Percentiles rank a stretch among this genome's conserved stretches.
Evolutionary conservation across 2,888 invertebrate genomes (phyloP).

Genomic region (Augiades crinisus): DNA sequence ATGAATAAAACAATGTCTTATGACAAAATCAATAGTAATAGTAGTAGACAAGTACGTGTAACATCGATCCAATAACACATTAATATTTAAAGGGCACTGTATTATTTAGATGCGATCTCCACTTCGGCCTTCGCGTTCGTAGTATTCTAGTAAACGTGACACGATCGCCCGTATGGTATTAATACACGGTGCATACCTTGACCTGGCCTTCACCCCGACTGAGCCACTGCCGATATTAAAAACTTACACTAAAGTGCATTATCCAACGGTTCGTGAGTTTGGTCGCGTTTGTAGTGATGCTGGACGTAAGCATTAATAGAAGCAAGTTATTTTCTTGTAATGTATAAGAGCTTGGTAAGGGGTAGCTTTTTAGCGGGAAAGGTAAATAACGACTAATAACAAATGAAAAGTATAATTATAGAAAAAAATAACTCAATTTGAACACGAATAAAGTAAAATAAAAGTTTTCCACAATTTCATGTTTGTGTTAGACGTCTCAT

Average conservation of each 20-base stretch:
- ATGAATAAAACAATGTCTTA: too few species aligned
- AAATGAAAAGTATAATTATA: too few species aligned
- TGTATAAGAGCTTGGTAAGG: too few species aligned
- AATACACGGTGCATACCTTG: constrained; percentile 56
- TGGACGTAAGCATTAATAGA: neutral
- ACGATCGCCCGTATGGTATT: constrained; percentile 41
- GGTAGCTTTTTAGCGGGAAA: too few species aligned
- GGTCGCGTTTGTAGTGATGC: neutral
- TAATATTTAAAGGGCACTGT: neutral
- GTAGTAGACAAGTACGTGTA: too few species aligned
- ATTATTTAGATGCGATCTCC: constrained; percentile 11
- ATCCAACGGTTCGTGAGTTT: neutral
- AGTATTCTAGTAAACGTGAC: constrained; percentile 41
- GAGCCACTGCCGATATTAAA: constrained; percentile 9
- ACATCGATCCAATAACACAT: neutral
- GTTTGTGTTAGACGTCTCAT: constrained; percentile 4
- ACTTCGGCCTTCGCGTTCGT: constrained; percentile 38
- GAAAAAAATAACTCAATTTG: neutral
- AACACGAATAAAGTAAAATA: neutral
- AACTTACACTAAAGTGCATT: neutral
- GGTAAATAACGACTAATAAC: too few species aligned
- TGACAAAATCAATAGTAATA: too few species aligned
- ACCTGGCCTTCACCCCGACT: constrained; percentile 55
- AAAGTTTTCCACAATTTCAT: neutral
- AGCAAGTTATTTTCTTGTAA: too few species aligned